Evolutionary conservation across 2,888 invertebrate genomes (phyloP), one percentile per base, ranked within the genome.

Genomic region (Abrostola triplasia): DNA sequence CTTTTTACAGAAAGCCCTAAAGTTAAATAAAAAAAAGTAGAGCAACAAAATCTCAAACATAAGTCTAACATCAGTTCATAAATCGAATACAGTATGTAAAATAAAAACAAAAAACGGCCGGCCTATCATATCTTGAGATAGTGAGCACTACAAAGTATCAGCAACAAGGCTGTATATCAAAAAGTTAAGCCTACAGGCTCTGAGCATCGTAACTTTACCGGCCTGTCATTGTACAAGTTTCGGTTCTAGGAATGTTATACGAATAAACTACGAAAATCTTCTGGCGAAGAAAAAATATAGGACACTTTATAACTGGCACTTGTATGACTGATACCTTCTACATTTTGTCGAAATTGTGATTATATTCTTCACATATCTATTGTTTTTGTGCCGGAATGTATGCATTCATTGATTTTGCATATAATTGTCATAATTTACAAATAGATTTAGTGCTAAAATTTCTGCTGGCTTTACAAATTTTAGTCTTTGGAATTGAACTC

Each of bases 101-200:
- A 59, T n/a, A 67, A 70, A 60, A 48, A 35, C 47, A 38, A 35
- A 50, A 41, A 8, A 54, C 10, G 36, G 7, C 24, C 24, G 36
- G 8, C 50, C 36, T 42, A 40, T 64, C 42, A 64, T 72, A 72
- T 72, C 72, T 68, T 42, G 9, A 5, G 55, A 55, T 58, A 68
- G 52, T 60, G 64, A 72, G 72, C 72, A 72, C 60, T 53, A 51
- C 50, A 58, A 59, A 64, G 68, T 72, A 72, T 64, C 59, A 71
- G 68, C 60, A 59, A 64, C 48, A 58, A 13, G 58, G 72, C 58
- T 68, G 68, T 72, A 60, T 72, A 72, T 72, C 71, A 72, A 49
- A 72, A 71, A 72, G 72, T 72, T 72, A 72, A 72, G 68, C 68
- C 71, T 56, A 40, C 68, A 5, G 49, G 49, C 68, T 71, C 58